Evolutionary conservation across 2,888 invertebrate species (phyloP).

Genomic region (Lamellibrachia satsuma): DNA sequence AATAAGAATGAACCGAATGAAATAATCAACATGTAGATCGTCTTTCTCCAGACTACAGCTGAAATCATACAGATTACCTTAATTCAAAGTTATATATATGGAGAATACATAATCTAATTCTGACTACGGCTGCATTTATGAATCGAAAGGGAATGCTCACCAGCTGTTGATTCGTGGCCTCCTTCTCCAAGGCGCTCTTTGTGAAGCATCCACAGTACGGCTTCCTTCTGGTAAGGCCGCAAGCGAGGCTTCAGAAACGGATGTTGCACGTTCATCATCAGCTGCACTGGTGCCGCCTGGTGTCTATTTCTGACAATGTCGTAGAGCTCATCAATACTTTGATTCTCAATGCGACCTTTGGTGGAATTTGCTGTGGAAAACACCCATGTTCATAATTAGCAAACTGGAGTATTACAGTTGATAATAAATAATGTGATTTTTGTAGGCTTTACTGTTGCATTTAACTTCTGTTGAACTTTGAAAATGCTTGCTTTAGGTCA

Average conservation of each 20-base stretch:
- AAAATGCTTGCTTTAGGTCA: too few species aligned
- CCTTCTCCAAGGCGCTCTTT: conserved; percentile 66
- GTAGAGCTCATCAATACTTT: conserved; percentile 61
- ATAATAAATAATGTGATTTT: neutral
- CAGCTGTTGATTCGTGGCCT: neutral
- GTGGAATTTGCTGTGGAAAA: neutral
- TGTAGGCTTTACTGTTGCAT: neutral
- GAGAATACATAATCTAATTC: neutral
- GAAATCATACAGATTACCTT: too few species aligned
- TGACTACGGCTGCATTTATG: neutral
- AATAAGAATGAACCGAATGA: too few species aligned
- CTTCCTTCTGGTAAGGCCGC: conserved; percentile 74
- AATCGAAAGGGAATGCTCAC: neutral
- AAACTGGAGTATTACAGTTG: neutral
- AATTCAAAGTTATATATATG: neutral
- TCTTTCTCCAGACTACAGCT: too few species aligned
- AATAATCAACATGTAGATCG: too few species aligned
- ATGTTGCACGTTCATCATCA: conserved; percentile 52
- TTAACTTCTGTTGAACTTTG: neutral
- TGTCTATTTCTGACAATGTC: conserved; percentile 54
- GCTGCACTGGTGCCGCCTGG: neutral
- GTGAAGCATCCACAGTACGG: conserved; percentile 77
- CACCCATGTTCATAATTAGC: neutral
- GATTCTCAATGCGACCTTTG: conserved; percentile 44
- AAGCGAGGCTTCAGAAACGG: conserved; percentile 69